Percentiles rank a stretch among this genome's conserved stretches.
Conservation (phyloP, 1,140 invertebrate species). For the Drosophila bipectinata region DNA sequence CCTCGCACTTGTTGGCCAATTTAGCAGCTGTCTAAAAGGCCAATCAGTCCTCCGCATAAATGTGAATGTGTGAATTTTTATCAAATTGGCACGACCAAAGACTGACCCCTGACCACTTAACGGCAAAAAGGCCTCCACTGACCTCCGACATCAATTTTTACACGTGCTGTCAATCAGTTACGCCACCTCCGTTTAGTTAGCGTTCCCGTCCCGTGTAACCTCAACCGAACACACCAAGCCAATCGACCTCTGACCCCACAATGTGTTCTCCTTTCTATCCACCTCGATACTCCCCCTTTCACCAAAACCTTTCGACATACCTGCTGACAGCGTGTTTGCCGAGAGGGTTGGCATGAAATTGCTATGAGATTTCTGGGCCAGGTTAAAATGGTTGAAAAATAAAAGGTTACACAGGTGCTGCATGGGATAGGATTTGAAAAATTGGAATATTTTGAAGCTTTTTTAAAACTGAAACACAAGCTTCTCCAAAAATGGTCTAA, state of each 20-base stretch:
- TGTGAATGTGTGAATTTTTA: slow-evolving; percentile 20
- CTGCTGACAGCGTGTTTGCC: slow-evolving; percentile 35
- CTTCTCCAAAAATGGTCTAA: too few species aligned
- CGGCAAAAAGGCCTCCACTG: not conserved
- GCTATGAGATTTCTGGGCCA: slow-evolving; percentile 18
- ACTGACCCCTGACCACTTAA: slow-evolving; percentile 21
- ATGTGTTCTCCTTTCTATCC: not conserved
- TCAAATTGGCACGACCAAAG: slow-evolving; percentile 27
- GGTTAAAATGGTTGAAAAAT: slow-evolving; percentile 2
- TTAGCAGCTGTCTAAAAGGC: slow-evolving; percentile 33
- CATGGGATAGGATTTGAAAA: too few species aligned
- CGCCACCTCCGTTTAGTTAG: slow-evolving; percentile 19
- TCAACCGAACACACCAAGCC: slow-evolving; percentile 53
- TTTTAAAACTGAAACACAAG: too few species aligned
- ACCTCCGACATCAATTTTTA: slow-evolving; percentile 55
- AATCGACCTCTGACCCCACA: slow-evolving; percentile 11
- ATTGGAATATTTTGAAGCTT: too few species aligned
- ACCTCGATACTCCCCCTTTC: not conserved
- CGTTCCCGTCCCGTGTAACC: slow-evolving; percentile 31
- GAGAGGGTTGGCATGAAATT: slow-evolving; percentile 3
- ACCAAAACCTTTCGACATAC: slow-evolving; percentile 25
- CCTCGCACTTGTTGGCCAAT: slow-evolving; percentile 10
- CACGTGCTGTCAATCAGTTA: slow-evolving; percentile 55
- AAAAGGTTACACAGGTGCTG: too few species aligned
- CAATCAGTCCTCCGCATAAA: slow-evolving; percentile 8